These are phyloP conservation scores for Morpho achilles DNA, from an alignment of 2,888 invertebrate genomes.

Conservation along the genomic window DNA sequence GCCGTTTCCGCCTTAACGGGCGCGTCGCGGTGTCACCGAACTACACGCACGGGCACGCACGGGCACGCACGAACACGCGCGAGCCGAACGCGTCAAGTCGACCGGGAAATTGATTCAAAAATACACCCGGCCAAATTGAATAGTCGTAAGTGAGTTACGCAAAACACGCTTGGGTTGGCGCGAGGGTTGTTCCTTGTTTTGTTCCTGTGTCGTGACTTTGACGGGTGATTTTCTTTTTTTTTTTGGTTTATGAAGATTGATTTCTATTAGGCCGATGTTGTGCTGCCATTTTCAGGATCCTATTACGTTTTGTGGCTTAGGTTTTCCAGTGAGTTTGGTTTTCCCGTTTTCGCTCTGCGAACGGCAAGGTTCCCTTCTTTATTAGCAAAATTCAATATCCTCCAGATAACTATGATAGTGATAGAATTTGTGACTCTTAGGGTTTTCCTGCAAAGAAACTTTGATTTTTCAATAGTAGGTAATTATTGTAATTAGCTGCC, in stretches of 20 bases:
- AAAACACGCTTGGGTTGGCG: slow-evolving; percentile 35
- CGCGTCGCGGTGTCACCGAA: slow-evolving; percentile 27
- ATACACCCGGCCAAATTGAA: slow-evolving; percentile 44
- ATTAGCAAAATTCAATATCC: too few species aligned
- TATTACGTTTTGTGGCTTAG: neutral
- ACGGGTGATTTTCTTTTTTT: slow-evolving; percentile 9
- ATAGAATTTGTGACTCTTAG: too few species aligned
- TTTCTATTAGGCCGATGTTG: neutral
- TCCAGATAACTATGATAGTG: too few species aligned
- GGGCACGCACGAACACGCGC: slow-evolving; percentile 36
- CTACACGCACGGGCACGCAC: slow-evolving; percentile 36
- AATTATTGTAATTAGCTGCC: too few species aligned
- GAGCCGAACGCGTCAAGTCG: slow-evolving; percentile 36
- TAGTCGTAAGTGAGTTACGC: slow-evolving; percentile 42
- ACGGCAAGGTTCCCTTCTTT: too few species aligned
- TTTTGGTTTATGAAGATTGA: slow-evolving; percentile 6
- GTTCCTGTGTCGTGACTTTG: slow-evolving; percentile 15
- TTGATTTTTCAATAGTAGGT: too few species aligned
- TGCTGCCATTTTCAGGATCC: neutral
- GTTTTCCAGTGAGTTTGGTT: neutral
- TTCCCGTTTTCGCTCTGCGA: neutral
- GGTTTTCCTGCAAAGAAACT: too few species aligned
- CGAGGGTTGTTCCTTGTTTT: slow-evolving; percentile 25
- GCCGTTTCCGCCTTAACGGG: slow-evolving; percentile 19
- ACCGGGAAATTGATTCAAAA: slow-evolving; percentile 47